phyloP scores from a whole-genome alignment of 2,113 vertebrate genomes.

The Empidonax alnorum region DNA sequence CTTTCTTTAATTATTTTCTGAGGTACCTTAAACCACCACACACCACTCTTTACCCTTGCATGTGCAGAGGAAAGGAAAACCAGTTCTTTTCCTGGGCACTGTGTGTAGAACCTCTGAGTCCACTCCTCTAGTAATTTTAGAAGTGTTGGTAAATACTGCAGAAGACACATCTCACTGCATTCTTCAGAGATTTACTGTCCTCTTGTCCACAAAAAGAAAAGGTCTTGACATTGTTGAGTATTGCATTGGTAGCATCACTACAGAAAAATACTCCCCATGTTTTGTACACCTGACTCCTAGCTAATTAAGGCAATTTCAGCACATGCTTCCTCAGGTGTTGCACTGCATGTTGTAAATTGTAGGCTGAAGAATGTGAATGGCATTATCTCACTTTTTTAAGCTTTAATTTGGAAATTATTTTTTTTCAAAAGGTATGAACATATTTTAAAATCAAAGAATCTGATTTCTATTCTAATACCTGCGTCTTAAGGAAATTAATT shows the following conservation, averaged over 20 bases:
- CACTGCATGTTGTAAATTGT: neutral
- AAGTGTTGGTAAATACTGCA: neutral
- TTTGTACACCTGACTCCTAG: neutral
- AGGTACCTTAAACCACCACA: neutral
- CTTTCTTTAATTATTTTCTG: neutral
- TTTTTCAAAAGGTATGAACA: neutral
- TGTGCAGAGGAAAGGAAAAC: neutral
- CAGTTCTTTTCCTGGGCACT: neutral
- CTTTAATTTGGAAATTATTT: neutral
- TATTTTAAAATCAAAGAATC: neutral
- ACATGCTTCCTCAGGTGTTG: neutral
- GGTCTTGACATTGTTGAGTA: neutral
- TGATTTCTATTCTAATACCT: neutral
- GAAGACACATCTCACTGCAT: neutral
- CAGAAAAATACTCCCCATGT: neutral
- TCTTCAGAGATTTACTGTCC: neutral
- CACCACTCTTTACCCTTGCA: neutral
- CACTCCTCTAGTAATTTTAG: neutral
- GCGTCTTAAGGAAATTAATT: neutral
- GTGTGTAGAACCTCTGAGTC: neutral
- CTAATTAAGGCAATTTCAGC: neutral
- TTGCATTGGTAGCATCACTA: neutral
- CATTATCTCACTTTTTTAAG: neutral
- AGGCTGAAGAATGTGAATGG: neutral
- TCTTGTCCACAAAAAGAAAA: neutral